Conservation (phyloP, 2,113 vertebrate species). For the Micromys minutus region DNA sequence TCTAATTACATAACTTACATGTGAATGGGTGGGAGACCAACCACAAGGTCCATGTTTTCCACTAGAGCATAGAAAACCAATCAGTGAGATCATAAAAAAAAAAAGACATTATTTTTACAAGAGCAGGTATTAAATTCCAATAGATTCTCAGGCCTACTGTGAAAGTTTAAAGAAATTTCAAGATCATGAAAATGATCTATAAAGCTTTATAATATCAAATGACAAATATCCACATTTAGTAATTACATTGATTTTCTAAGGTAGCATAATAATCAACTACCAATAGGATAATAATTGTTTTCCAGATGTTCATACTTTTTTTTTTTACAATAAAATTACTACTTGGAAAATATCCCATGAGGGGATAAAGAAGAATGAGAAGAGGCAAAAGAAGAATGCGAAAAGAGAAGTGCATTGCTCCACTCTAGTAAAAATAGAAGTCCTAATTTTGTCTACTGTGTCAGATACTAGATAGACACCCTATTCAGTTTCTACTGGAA, state of each 20-base stretch:
- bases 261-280: not conserved
- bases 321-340: not conserved
- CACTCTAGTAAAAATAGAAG: not conserved
- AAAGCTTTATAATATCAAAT: not conserved
- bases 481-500: not conserved
- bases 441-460: not conserved
- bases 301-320: not conserved
- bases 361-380: not conserved
- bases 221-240: not conserved
- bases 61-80: not conserved
- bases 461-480: not conserved
- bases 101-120: not conserved
- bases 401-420: not conserved
- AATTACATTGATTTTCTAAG: not conserved
- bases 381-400: not conserved
- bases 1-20: not conserved
- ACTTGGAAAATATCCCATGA: not conserved
- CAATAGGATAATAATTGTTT: not conserved
- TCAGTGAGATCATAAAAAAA: not conserved
- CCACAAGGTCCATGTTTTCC: not conserved
- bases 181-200: not conserved
- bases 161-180: slow-evolving; percentile 17
- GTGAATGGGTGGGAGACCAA: not conserved
- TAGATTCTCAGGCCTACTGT: not conserved
- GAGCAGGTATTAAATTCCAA: not conserved